Evolutionary conservation across 2,797 vertebrate genomes (phyloP), one percentile per base, ranked within the genome.

Genomic region (Distichodus sexfasciatus): DNA sequence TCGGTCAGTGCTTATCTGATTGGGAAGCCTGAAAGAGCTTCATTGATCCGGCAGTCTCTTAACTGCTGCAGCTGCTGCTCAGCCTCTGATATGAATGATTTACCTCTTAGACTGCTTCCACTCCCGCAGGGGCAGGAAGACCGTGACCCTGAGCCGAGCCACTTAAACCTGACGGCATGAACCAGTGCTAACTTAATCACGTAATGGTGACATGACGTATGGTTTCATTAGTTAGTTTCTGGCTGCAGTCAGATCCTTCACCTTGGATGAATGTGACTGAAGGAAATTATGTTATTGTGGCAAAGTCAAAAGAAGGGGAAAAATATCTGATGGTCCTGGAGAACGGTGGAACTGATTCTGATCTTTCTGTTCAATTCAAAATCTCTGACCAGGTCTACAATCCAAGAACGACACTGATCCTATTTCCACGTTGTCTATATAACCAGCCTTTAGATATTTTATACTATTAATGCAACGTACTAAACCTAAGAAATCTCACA

Each of bases 1-100:
- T 76, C 74, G 62, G 69, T 76, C 72, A 7, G 58, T 66, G 71
- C 76, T 76, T 79, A 78, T 78, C 77, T 68, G 76, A 76, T 65
- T 67, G 61, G 68, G 66, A 46, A 50, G 58, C 58, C 41, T 69
- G 59, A 77, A 76, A 71, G 66, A 61, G 59, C 38, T 55, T 57
- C 29, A 76, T 76, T 66, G 77, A 81, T 78, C 40, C 55, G 62
- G 69, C 65, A 76, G 66, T 72, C 72, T 73, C 71, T 81, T 75
- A 74, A 58, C 71, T 41, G 59, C 54, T 40, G 21, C 43, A 21
- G 38, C 74, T 21, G 61, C 36, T 26, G 65, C 33, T 70, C 36
- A 47, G 59, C 48, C 24, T 61, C 61, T 51, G 62, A 69, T 65
- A 73, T 61, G 50, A 79, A 65, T 63, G 76, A 79, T 79, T 61